Percentiles rank a stretch among this genome's conserved stretches.
Evolutionary conservation across 2,888 invertebrate genomes (phyloP).

Genomic region (Lochmaea capreae): DNA sequence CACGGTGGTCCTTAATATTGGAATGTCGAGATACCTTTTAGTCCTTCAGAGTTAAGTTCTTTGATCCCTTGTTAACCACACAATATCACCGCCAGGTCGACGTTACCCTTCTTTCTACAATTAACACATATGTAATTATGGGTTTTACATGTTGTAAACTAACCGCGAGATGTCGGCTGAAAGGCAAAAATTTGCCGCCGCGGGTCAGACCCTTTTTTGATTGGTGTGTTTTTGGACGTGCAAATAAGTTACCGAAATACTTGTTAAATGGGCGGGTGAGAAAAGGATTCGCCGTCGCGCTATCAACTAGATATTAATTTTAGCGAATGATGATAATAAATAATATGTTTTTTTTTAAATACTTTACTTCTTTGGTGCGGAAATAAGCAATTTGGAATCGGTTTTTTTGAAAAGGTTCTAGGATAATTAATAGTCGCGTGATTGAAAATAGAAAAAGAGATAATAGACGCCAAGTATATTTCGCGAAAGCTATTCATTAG

Average conservation of each 20-base stretch:
- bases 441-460: no score
- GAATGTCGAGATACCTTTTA: conserved; percentile 57
- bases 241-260: conserved; percentile 39
- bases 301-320: conserved; percentile 2
- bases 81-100: conserved; percentile 40
- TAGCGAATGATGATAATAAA: conserved; percentile 5
- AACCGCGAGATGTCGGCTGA: conserved; percentile 19
- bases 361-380: neutral
- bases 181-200: conserved; percentile 17
- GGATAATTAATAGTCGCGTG: no score
- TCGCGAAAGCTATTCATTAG: no score
- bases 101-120: conserved; percentile 57
- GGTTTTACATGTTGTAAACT: conserved; percentile 34
- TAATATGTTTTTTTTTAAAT: neutral
- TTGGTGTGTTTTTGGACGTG: conserved; percentile 36
- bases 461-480: no score
- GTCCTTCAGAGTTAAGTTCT: conserved; percentile 49
- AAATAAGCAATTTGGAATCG: neutral
- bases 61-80: conserved; percentile 56
- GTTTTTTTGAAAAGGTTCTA: neutral
- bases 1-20: conserved; percentile 52
- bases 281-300: neutral
- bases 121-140: conserved; percentile 62
- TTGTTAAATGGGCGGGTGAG: conserved; percentile 30
- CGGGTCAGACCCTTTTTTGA: conserved; percentile 45